Base-by-base conservation (phyloP, 2,888 invertebrate species). In the Spicauda simplicius region DNA sequence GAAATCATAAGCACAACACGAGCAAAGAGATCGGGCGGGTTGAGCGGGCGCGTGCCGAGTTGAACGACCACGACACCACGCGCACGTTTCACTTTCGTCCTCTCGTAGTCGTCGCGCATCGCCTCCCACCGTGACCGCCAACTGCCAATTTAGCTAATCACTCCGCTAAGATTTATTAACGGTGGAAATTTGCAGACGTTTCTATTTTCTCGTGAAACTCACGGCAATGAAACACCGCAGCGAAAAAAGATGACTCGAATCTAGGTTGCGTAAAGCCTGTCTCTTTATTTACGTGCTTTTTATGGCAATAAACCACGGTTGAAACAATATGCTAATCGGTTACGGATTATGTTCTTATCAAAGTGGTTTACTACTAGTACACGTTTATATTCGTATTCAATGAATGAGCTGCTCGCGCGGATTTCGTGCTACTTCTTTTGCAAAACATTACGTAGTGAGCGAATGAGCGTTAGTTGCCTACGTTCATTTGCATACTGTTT, bases 31-130 rank as follows among this genome's bases (percentile, higher is more conserved):
- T 78, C 75, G 77, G 72, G 73, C 76, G 79, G 79, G 83, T 83
- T 84, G 84, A 81, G 84, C 82, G 83, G 87, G 88, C 91, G 92
- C 92, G 92, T 92, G 92, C 92, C 90, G 91, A 84, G 92, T 92
- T 92, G 91, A 93, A 92, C 90, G 92, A 93, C 92, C 92, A 91
- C 78, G 80, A 72, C 71, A 80, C 81, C 81, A 83, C 82, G 85
- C 83, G 83, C 81, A 79, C 82, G 80, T 90, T 92, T 92, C 92
- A 92, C 92, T 93, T 92, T 92, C 92, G 72, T 75, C 69, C 64
- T 73, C 65, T 63, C 64, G 64, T 65, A 68, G 68, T 67, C 69
- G 64, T 67, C 60, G 70, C 69, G 66, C 71, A 86, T 86, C 81
- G 80, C 78, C 83, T 81, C 83, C 82, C 82, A 82, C 73, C 74